phyloP scores from a whole-genome alignment of 2,797 vertebrate species.

The Siniperca obscura region DNA sequence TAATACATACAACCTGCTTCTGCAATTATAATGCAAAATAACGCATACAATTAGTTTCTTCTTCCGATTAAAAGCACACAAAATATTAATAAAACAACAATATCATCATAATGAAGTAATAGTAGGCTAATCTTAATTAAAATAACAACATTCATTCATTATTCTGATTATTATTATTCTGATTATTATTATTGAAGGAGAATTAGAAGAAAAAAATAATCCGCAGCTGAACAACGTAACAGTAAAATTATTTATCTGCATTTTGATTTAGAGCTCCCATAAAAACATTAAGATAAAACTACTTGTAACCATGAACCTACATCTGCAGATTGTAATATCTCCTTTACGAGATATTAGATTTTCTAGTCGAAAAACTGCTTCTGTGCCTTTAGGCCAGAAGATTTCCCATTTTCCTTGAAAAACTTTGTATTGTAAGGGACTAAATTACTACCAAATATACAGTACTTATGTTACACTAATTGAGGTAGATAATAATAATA shows the following conservation, averaged over 20 bases:
- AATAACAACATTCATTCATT: neutral
- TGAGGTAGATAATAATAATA: neutral
- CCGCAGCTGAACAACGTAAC: conserved; percentile 1
- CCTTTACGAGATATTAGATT: neutral
- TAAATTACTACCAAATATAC: neutral
- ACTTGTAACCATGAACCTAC: conserved; percentile 2
- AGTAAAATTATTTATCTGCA: conserved; percentile 5
- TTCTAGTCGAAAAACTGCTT: conserved; percentile 11
- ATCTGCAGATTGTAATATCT: conserved; percentile 15
- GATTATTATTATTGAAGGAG: neutral
- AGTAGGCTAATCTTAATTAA: neutral
- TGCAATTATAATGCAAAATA: neutral
- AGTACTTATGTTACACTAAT: neutral
- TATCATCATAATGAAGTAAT: neutral
- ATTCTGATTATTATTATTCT: neutral
- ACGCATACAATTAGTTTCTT: neutral
- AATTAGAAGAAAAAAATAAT: neutral
- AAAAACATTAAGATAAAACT: conserved; percentile 26
- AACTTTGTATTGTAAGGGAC: neutral
- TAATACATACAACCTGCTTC: neutral
- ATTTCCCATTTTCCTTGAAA: conserved; percentile 25
- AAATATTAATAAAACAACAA: neutral
- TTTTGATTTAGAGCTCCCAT: conserved; percentile 36
- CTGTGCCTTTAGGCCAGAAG: conserved; percentile 12
- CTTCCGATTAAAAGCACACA: neutral